Evolutionary conservation across 2,797 vertebrate species (phyloP).

Genomic region (Caiman crocodilus): DNA sequence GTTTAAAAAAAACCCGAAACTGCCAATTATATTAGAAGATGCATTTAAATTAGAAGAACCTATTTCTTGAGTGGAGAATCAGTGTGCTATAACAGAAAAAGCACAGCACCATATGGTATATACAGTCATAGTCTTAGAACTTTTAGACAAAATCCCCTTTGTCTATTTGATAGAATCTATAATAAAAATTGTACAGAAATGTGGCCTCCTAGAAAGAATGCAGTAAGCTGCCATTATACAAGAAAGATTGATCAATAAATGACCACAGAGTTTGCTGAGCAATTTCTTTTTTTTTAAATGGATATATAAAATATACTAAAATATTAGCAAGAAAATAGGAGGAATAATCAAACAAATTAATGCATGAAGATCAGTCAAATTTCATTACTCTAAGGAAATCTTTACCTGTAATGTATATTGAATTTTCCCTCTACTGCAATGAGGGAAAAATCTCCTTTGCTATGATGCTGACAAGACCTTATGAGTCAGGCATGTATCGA

Average conservation of each 20-base stretch:
- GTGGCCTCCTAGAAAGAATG: background rate
- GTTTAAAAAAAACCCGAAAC: no score
- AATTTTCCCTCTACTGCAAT: background rate
- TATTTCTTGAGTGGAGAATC: background rate
- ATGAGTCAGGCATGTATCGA: background rate
- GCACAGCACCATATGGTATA: background rate
- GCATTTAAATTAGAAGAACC: no score
- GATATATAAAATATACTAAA: background rate
- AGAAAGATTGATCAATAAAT: background rate
- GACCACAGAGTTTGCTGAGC: background rate
- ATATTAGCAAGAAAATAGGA: background rate
- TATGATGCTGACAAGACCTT: background rate
- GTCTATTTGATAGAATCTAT: background rate
- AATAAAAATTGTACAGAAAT: background rate
- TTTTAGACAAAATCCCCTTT: background rate
- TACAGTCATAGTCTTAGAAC: background rate
- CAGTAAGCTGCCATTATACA: background rate
- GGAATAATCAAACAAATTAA: background rate
- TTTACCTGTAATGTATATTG: background rate
- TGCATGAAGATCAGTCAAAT: background rate
- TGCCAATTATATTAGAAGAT: no score
- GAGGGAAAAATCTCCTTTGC: background rate
- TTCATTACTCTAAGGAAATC: background rate
- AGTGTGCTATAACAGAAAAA: background rate
- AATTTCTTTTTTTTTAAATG: background rate